Base-by-base conservation (phyloP, 2,797 vertebrate genomes). In the Agapornis canus region DNA sequence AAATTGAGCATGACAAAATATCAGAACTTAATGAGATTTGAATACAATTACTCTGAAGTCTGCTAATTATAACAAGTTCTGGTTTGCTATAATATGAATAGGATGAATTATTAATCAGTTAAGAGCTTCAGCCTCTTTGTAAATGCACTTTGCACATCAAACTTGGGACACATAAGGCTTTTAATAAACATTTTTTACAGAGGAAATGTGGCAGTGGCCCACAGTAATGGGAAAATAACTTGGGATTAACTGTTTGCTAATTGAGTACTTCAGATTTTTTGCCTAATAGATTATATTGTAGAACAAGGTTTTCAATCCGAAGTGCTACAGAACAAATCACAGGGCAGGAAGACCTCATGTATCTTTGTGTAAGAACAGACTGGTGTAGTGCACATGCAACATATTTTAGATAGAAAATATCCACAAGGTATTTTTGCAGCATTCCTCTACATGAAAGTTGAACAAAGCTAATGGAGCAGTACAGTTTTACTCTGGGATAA, bases 241-340 rank as follows among this genome's bases (percentile, higher is more conserved):
- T 89, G 47, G 59, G 49, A 69, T 83, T 89, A 91, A 92, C 31
- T 76, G 52, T 83, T 94, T 87, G 73, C 59, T 94, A 56, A 91
- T 84, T 45, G 80, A 94, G 32, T 77, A 47, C 66, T 86, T 82
- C 9, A 64, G 61, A 29, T 37, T 82, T 92, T 96, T 90, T 95
- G 59, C 66, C 73, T 80, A 89, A 82, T 63, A 82, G 83, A 86
- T 84, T 42, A 23, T 42, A 68, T 59, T 49, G 29, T 68, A 43
- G 75, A 92, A 57, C 23, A 40, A 71, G 26, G 26, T 92, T 92
- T 86, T 94, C 51, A 81, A 78, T 65, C 48, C 47, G 51, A 64
- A 37, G 19, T 39, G 29, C 73, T 83, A 65, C 70, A 84, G 60
- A 86, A 17, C 45, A 85, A 69, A 69, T 26, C 39, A 27, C 43